These are phyloP conservation scores for Platichthys flesus DNA, from an alignment of 2,113 vertebrate species.

Conservation along the genomic window DNA sequence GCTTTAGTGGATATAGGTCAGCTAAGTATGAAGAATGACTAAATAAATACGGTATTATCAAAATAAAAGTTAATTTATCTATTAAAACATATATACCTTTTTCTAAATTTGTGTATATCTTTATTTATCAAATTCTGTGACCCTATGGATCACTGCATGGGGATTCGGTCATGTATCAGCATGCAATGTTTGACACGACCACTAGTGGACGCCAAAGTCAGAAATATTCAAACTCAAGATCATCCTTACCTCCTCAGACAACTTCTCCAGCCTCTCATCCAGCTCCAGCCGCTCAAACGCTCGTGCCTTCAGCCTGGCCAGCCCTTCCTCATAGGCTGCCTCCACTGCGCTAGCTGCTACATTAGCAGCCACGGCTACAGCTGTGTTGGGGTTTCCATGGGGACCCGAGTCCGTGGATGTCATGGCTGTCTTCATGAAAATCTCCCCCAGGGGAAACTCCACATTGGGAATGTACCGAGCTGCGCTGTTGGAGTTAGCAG, in stretches of 20 bases:
- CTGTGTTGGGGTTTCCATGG: conserved; percentile 80
- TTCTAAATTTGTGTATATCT: too few species aligned
- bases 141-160: too few species aligned
- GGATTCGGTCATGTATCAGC: neutral
- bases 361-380: conserved; percentile 88
- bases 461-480: conserved; percentile 93
- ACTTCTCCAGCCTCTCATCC: conserved; percentile 93
- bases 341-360: conserved; percentile 88
- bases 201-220: neutral
- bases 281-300: conserved; percentile 95
- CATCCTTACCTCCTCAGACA: conserved; percentile 89
- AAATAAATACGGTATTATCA: too few species aligned
- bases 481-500: conserved; percentile 75
- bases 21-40: too few species aligned
- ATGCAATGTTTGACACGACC: neutral
- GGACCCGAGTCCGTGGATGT: conserved; percentile 84
- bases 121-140: too few species aligned
- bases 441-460: conserved; percentile 93
- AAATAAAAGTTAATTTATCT: too few species aligned
- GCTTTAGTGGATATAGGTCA: too few species aligned
- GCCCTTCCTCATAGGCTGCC: conserved; percentile 93
- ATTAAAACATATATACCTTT: neutral
- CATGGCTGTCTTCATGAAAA: conserved; percentile 91
- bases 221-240: neutral
- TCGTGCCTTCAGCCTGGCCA: conserved; percentile 93